Evolutionary conservation across 2,888 invertebrate species (phyloP), one percentile per base, ranked within the genome.

Genomic region (Ophioninae sp.): DNA sequence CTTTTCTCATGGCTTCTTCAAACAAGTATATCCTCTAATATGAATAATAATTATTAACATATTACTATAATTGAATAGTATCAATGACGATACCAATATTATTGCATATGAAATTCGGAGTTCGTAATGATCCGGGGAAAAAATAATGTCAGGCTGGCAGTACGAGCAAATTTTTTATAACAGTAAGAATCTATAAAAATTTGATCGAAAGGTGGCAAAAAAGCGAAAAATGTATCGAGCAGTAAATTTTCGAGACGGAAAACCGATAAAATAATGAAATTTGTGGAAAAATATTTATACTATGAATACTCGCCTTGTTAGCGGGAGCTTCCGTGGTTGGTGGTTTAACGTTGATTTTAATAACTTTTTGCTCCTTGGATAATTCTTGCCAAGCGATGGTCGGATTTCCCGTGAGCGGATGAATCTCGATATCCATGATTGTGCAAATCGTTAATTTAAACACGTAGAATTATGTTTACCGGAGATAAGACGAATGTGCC

Each of bases 311-410:
- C 85, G 93, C 94, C 93, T 96, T 96, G 88, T 95, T 94, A 37
- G 92, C 89, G 6, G 94, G 94, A 17, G 95, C 94, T 5, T 94
- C 93, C 63, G 94, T 94, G 79, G 93, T 93, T 0, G 96, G 95
- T 17, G 94, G 93, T 89, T 95, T 95, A 79, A 95, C 94, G 71
- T 95, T 95, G 37, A 96, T 94, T 92, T 95, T 95, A 67, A 96
- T 95, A 23, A 96, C 94, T 88, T 95, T 95, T 89, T 96, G 96
- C 0, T 93, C 92, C 88, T 94, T 94, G 69, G 95, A 95, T 74
- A 97, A 93, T 91, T 96, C 95, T 87, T 94, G 94, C 96, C 96
- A 97, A 59, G 96, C 96, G 22, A 94, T 94, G 1, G 96, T 96
- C 13, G 97, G 96, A 92, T 96, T 94, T 78, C 94, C 91, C 17